Evolutionary conservation across 2,888 invertebrate genomes (phyloP).

Genomic region (Thysanoteuthis rhombus): DNA sequence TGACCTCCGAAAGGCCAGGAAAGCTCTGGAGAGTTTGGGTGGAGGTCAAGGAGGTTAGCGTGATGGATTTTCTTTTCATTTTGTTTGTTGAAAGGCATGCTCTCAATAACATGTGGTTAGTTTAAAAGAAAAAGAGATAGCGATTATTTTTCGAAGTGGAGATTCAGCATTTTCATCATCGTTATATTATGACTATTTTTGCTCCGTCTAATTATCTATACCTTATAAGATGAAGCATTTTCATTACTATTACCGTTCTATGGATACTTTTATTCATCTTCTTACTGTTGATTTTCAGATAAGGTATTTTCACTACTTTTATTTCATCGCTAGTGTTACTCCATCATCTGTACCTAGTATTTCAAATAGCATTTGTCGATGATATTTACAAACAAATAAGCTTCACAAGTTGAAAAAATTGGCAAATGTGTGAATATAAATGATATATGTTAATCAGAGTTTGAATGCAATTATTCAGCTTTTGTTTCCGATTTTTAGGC

Average conservation of each 20-base stretch:
- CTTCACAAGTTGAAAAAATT: too few species aligned
- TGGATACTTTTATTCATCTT: neutral
- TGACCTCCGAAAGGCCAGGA: neutral
- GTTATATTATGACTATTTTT: too few species aligned
- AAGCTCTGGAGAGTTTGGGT: neutral
- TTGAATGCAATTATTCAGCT: too few species aligned
- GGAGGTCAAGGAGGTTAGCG: slow-evolving; percentile 21
- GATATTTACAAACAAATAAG: neutral
- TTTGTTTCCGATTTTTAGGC: slow-evolving; percentile 15
- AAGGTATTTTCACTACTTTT: neutral
- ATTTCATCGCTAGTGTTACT: neutral
- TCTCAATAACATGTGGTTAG: neutral
- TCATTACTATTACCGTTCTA: too few species aligned
- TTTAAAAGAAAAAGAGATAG: neutral
- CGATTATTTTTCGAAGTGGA: too few species aligned
- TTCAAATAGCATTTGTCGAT: neutral
- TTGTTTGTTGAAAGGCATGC: neutral
- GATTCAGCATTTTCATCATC: too few species aligned
- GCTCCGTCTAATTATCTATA: too few species aligned
- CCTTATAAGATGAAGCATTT: too few species aligned
- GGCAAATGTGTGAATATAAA: too few species aligned
- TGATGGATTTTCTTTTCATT: neutral
- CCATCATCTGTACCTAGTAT: neutral
- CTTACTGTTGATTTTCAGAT: neutral
- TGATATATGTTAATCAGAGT: neutral